Base-by-base conservation (phyloP, 1,140 invertebrate species). In the Neodiprion lecontei region DNA sequence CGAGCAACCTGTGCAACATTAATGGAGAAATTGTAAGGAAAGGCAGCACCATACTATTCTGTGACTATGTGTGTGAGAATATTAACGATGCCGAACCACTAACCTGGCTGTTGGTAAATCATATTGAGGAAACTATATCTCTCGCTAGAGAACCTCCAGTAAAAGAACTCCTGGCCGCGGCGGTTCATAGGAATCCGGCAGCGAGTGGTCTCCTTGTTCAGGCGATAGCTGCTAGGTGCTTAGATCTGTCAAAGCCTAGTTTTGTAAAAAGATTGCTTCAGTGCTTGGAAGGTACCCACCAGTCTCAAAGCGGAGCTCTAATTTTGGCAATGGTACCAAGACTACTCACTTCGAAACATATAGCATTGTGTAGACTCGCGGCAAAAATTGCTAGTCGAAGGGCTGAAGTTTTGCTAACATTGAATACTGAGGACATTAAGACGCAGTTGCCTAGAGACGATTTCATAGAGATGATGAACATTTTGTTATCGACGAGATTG, bases 21-120 rank as follows among this genome's bases (percentile, higher is more conserved):
- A 90, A 92, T 77, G 79, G 89, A 4, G 90, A 92, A 80, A 89
- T 94, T 48, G 82, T 93, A 7, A 80, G 89, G 47, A 88, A 89
- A 80, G 90, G 91, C 67, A 89, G 90, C 69, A 88, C 91, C 0
- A 91, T 94, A 77, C 86, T 93, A 1, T 93, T 92, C 79, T 94
- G 92, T 85, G 92, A 94, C 85, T 94, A 92, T 86, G 90, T 94
- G 84, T 92, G 90, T 83, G 92, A 94, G 80, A 93, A 93, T 81
- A 86, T 94, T 11, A 90, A 90, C 72, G 93, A 95, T 84, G 92
- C 90, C 3, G 92, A 95, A 40, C 92, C 94, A 74, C 86, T 96
- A 50, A 92, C 92, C 0, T 96, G 94, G 94, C 84, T 96, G n/a
- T 84, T 96, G 23, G 91, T 92, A 1, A 93, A 94, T 81, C 91